phyloP scores from a whole-genome alignment of 2,888 invertebrate genomes.

The Siphonodentalium dalli region DNA sequence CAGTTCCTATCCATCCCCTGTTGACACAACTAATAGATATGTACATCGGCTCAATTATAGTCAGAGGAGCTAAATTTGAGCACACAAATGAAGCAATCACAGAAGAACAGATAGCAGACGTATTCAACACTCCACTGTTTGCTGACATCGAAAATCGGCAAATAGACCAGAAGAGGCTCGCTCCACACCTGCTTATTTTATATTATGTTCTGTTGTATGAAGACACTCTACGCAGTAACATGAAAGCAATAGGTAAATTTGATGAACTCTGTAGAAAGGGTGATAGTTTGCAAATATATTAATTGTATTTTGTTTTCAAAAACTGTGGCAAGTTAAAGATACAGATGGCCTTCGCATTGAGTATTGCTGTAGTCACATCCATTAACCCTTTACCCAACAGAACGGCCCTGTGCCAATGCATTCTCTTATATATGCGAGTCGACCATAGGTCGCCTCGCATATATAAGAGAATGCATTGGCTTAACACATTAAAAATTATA shows the following conservation, averaged over 20 bases:
- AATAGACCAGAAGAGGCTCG: conserved; percentile 67
- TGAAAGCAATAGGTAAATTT: conserved; percentile 58
- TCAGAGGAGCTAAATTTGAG: conserved; percentile 67
- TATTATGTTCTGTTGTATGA: conserved; percentile 93
- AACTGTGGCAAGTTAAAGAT: too few relatives aligned
- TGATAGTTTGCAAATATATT: neutral
- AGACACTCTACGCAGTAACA: conserved; percentile 77
- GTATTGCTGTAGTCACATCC: too few relatives aligned
- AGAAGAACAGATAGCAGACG: conserved; percentile 81
- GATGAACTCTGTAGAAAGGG: too few relatives aligned
- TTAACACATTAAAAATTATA: too few relatives aligned
- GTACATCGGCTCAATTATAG: conserved; percentile 88
- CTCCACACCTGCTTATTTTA: conserved; percentile 86
- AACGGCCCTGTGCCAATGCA: too few relatives aligned
- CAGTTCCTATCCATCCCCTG: conserved; percentile 90
- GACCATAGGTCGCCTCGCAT: too few relatives aligned
- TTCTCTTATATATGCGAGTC: too few relatives aligned
- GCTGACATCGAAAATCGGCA: too few relatives aligned
- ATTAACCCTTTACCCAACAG: too few relatives aligned
- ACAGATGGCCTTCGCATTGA: too few relatives aligned
- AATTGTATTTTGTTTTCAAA: too few relatives aligned
- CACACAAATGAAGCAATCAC: conserved; percentile 90
- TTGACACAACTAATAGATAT: conserved; percentile 92
- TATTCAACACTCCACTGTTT: conserved; percentile 55
- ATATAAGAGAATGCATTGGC: too few relatives aligned